phyloP scores from a whole-genome alignment of 2,888 invertebrate genomes.

The Sthenelais limicola region DNA sequence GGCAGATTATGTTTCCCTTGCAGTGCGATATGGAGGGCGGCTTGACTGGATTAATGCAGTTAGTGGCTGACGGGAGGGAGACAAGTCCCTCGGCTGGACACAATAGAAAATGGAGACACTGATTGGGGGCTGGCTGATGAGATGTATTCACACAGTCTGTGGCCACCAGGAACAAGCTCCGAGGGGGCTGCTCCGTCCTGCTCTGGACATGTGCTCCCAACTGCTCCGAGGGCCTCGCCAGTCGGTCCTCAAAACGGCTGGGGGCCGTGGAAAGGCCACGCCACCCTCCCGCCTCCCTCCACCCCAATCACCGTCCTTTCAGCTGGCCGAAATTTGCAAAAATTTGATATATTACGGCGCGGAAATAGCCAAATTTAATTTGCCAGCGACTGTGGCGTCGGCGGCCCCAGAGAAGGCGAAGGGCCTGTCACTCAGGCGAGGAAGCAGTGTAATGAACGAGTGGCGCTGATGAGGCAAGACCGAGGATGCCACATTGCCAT shows the following conservation, averaged over 20 bases:
- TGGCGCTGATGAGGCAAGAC: constrained; percentile 17
- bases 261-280: too few species aligned
- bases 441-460: constrained; percentile 19
- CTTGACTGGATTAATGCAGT: background rate
- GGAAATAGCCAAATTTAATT: constrained; percentile 39
- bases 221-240: background rate
- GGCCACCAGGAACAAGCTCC: background rate
- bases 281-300: background rate
- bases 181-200: background rate
- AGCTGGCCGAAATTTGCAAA: constrained; percentile 35
- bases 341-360: constrained; percentile 37
- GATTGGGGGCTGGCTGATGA: constrained; percentile 14
- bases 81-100: background rate
- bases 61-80: background rate
- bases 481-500: constrained; percentile 14
- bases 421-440: constrained; percentile 26
- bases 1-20: background rate
- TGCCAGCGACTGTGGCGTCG: constrained; percentile 20
- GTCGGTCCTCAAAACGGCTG: too few species aligned
- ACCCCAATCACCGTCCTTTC: constrained; percentile 36
- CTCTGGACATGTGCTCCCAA: background rate
- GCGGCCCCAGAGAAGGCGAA: background rate
- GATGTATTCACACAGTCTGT: background rate
- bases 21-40: constrained; percentile 7
- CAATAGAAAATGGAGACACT: background rate